Conservation (phyloP, 2,888 invertebrate species). For the Brenthis hecate region DNA sequence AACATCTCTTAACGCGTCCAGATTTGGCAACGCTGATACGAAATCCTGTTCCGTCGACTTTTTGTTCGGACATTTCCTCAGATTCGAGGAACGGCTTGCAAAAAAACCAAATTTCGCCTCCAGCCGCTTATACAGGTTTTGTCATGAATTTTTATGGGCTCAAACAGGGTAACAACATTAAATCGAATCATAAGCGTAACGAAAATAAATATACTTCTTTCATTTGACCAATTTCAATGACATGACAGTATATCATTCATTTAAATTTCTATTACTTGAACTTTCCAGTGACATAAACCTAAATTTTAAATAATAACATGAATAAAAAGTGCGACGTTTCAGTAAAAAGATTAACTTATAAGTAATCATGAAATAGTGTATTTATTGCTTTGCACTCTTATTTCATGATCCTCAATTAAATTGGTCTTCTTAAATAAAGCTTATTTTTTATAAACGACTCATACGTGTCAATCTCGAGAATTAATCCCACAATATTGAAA, state of each 20-base stretch:
- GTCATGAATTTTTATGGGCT: conserved; percentile 76
- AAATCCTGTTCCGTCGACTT: conserved; percentile 78
- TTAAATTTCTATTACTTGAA: too few relatives aligned
- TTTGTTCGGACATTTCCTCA: conserved; percentile 76
- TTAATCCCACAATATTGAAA: conserved; percentile 61
- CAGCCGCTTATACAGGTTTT: conserved; percentile 78
- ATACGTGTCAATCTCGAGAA: conserved; percentile 60
- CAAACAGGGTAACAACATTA: conserved; percentile 66
- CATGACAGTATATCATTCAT: conserved; percentile 1
- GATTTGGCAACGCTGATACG: conserved; percentile 79
- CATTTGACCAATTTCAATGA: conserved; percentile 3
- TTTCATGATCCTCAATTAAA: background rate
- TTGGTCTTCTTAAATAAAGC: background rate
- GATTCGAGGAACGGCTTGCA: conserved; percentile 75
- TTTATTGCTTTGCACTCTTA: too few relatives aligned
- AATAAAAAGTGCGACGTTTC: too few relatives aligned
- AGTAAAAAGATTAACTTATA: too few relatives aligned
- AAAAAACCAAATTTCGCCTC: conserved; percentile 74
- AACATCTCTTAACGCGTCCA: conserved; percentile 80
- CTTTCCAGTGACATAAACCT: too few relatives aligned
- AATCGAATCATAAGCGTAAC: conserved; percentile 60
- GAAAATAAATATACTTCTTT: conserved; percentile 45
- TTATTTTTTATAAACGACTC: conserved; percentile 14
- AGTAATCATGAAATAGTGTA: too few relatives aligned
- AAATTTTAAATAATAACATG: too few relatives aligned